Evolutionary conservation across 2,888 invertebrate genomes (phyloP).

Genomic region (Chaetogeoica ovagalla): DNA sequence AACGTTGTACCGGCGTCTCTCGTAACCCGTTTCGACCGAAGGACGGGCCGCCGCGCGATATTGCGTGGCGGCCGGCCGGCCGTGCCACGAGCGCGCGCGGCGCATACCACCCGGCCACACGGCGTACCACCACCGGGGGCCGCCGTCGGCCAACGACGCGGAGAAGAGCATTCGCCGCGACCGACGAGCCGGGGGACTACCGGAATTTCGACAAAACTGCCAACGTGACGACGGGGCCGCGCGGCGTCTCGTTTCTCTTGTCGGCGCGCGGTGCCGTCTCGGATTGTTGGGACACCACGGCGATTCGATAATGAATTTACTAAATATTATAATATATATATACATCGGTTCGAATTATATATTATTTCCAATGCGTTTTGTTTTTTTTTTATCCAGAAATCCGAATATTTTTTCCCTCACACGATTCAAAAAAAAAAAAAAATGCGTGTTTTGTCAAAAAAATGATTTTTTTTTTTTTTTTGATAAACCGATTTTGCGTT

Average conservation of each 20-base stretch:
- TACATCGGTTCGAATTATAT: too few species aligned
- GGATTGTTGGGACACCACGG: not conserved
- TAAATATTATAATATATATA: too few species aligned
- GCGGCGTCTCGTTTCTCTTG: not conserved
- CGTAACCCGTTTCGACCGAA: not conserved
- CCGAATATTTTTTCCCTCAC: too few species aligned
- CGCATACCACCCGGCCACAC: not conserved
- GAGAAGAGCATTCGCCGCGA: not conserved
- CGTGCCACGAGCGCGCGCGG: not conserved
- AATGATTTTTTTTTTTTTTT: too few species aligned
- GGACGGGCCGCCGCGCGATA: too few species aligned
- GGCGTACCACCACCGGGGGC: not conserved
- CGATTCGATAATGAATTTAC: too few species aligned
- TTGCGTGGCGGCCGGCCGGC: too few species aligned
- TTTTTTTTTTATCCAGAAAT: too few species aligned
- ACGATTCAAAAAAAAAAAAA: too few species aligned
- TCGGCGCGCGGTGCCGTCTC: not conserved
- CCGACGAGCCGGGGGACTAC: constrained; percentile 31
- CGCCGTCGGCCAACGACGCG: constrained; percentile 44
- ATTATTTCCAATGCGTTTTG: too few species aligned
- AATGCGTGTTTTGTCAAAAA: too few species aligned
- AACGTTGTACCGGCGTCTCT: not conserved
- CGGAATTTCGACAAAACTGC: constrained; percentile 52
- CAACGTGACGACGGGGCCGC: constrained; percentile 42
- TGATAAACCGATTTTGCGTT: too few species aligned